Evolutionary conservation across 2,888 invertebrate genomes (phyloP).

Genomic region (Drosophila nigricruria): DNA sequence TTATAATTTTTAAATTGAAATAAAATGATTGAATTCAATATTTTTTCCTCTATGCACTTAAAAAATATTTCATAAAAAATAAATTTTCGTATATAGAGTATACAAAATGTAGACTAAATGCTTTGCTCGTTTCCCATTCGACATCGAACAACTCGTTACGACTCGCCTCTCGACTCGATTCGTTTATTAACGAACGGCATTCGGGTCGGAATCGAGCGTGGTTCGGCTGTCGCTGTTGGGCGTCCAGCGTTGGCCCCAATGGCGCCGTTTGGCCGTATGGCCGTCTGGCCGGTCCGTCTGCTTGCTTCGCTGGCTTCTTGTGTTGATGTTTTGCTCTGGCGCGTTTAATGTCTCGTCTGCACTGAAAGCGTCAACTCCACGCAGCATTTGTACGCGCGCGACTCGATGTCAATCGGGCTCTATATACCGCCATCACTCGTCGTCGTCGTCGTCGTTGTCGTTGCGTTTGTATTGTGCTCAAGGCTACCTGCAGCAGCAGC

Average conservation of each 20-base stretch:
- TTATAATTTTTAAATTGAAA: background rate
- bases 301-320: constrained; percentile 61
- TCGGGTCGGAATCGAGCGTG: constrained; percentile 25
- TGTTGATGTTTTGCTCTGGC: constrained; percentile 76
- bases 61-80: too few relatives aligned
- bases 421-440: constrained; percentile 12
- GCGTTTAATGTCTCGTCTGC: constrained; percentile 78
- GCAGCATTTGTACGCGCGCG: constrained; percentile 60
- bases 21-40: background rate
- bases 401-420: constrained; percentile 46
- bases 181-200: constrained; percentile 30
- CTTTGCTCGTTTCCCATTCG: constrained; percentile 34
- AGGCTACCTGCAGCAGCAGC: constrained; percentile 48
- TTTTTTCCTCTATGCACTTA: background rate
- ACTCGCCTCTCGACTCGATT: constrained; percentile 55
- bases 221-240: constrained; percentile 26
- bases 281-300: constrained; percentile 25
- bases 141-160: constrained; percentile 41
- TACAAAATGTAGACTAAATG: background rate
- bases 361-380: constrained; percentile 77
- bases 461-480: constrained; percentile 37
- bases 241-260: constrained; percentile 33
- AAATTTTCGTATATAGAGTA: constrained; percentile 22
- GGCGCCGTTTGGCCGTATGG: constrained; percentile 42
- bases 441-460: constrained; percentile 21